Evolutionary conservation across 1,140 invertebrate genomes (phyloP), one percentile per base, ranked within the genome.

Genomic region (Drosophila asahinai): DNA sequence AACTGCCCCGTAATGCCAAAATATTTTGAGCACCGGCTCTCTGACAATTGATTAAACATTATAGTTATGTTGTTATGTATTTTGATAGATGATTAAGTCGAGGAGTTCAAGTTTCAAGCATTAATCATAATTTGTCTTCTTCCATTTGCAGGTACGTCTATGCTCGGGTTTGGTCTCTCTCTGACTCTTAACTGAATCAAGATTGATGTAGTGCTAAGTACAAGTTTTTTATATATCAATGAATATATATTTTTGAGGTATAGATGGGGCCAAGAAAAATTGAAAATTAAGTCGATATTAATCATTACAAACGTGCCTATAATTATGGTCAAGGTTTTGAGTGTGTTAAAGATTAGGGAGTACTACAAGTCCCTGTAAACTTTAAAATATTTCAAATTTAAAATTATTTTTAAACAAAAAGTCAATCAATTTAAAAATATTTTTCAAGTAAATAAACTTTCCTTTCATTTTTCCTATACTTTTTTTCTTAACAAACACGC

Each of bases 141-240:
- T 60, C 55, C 54, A 49, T 67, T 83, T 84, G 27, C 81, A 83
- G 77, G 81, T 83, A 83, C 74, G 81, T 83, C 40, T 19, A 40
- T 14, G 33, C 17, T 67, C 33, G 47, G 47, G 47, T 6, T 68
- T 25, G 74, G 72, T 45, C 40, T 33, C 7, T 17, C 14, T 12
- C 3, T n/a, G 14, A 2, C 19, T 49, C 9, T 60, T 43, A n/a
- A 51, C 25, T 61, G 14, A 45, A 25, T 64, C 14, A 84, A 66
- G 61, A 81, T 84, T 84, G 52, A 74, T 84, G 52, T 66, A 84
- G 72, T 83, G 77, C 52, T 83, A 84, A 83, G 81, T 83, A 77
- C 58, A 80, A 77, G 43, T 80, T 67, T 49, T 76, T 76, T 80
- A 51, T 38, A 25, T 8, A 40, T 15, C 5, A 22, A 36, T 43